Base-by-base conservation (phyloP, 2,888 invertebrate species). In the Nebria salina region DNA sequence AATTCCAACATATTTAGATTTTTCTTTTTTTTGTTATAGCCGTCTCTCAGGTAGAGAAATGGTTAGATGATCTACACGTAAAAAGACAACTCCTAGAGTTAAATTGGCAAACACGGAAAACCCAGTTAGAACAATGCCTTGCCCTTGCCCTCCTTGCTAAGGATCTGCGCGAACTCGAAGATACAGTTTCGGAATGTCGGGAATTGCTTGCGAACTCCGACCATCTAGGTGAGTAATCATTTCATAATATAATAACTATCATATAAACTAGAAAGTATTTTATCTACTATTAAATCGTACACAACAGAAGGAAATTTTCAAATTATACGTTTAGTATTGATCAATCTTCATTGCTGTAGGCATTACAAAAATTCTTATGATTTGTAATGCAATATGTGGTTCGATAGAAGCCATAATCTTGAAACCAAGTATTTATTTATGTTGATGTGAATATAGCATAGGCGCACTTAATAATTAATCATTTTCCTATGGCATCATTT, bases 21-120 rank as follows among this genome's bases (percentile, higher is more conserved):
- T 3, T 25, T 9, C 68, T 74, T 83, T 83, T 81, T 70, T 70
- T 76, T 82, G 76, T 88, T 89, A 72, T 85, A 93, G 93, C 93
- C 80, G 90, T 94, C 80, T 90, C 92, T 81, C 93, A 93, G 89
- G 94, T 95, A 25, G 94, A 95, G 87, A 91, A 91, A 83, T 94
- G 94, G 94, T 87, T 95, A 85, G 95, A 95, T 86, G 91, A 92
- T 78, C 89, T 96, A 76, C 96, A 96, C 86, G 93, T 95, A 86
- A 92, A 93, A 84, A 90, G 96, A 82, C 92, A 94, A 85, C 89
- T 92, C 83, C 90, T 96, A 82, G 96, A 96, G 87, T 90, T 90
- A 8, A 91, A 91, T 66, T 94, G 94, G 89, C 92, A 92, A 84
- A 92, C 91, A 84, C 90, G 95, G 84, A 95, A 95, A 88, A 91